Percentiles rank a stretch among this genome's conserved stretches.
These are phyloP conservation scores for Conistra vaccinii DNA, from an alignment of 2,888 invertebrate species.

Conservation along the genomic window DNA sequence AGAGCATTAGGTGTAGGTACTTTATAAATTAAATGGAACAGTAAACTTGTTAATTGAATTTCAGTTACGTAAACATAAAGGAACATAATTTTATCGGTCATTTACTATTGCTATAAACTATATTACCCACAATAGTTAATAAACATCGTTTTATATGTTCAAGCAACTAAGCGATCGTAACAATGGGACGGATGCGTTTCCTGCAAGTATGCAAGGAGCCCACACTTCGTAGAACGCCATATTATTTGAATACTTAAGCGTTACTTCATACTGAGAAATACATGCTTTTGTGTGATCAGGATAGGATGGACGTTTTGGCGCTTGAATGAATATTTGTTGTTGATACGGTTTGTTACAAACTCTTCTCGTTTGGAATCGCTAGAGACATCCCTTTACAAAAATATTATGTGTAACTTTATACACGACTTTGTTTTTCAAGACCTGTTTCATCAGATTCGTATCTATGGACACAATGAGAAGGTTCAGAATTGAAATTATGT, in stretches of 20 bases:
- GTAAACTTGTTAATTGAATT: neutral
- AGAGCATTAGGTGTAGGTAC: neutral
- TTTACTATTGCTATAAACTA: neutral
- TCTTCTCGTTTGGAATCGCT: neutral
- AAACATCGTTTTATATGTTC: constrained; percentile 54
- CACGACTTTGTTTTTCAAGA: no score
- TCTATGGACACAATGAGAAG: neutral
- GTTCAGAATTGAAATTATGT: neutral
- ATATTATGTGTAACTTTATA: neutral
- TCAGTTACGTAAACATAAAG: neutral
- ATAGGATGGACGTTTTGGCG: constrained; percentile 24
- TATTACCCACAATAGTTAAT: constrained; percentile 39
- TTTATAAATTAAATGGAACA: neutral
- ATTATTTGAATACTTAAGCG: constrained; percentile 62
- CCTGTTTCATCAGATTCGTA: neutral
- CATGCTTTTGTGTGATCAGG: constrained; percentile 47
- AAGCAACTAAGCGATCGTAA: constrained; percentile 68
- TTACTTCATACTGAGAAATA: constrained; percentile 57
- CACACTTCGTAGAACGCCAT: constrained; percentile 68
- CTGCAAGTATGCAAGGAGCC: constrained; percentile 67
- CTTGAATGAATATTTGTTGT: constrained; percentile 20
- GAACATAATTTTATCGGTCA: neutral
- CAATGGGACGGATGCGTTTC: constrained; percentile 81
- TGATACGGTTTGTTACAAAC: neutral
- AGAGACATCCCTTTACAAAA: neutral